A percentile compares a stretch with the other conserved stretches of the same genome.
These are phyloP conservation scores for Pachypsylla venusta DNA, from an alignment of 1,140 invertebrate genomes.

Conservation along the genomic window DNA sequence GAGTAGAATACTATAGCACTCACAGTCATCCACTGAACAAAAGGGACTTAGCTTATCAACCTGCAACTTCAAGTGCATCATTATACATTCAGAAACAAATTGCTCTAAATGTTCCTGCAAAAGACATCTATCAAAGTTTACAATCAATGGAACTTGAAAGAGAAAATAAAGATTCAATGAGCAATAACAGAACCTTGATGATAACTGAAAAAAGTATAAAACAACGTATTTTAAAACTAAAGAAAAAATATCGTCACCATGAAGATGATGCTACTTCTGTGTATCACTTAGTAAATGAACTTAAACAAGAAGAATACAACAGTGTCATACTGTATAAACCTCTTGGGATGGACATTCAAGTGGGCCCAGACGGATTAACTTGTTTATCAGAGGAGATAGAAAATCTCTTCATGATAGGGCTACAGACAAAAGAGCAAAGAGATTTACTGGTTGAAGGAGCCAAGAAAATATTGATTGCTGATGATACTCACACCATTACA, in stretches of 20 bases:
- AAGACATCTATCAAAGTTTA: background rate
- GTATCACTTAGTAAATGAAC: background rate
- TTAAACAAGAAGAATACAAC: background rate
- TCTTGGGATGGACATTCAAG: background rate
- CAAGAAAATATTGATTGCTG: background rate
- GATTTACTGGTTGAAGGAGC: background rate
- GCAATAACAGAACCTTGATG: background rate
- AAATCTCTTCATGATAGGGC: background rate
- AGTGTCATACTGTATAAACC: background rate
- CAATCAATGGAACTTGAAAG: background rate
- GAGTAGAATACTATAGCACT: background rate
- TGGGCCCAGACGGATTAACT: background rate
- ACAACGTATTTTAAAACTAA: background rate
- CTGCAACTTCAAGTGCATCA: background rate
- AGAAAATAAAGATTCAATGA: background rate
- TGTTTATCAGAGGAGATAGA: background rate
- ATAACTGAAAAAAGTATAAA: background rate
- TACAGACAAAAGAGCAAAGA: background rate
- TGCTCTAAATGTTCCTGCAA: background rate
- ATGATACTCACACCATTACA: background rate
- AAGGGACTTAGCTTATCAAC: background rate
- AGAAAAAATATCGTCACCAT: background rate
- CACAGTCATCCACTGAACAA: background rate
- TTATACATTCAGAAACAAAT: conserved; percentile 3
- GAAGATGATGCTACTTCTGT: background rate